A percentile compares a stretch with the other conserved stretches of the same genome.
Conservation (phyloP, 1,140 invertebrate genomes). For the Pogonus chalceus region DNA sequence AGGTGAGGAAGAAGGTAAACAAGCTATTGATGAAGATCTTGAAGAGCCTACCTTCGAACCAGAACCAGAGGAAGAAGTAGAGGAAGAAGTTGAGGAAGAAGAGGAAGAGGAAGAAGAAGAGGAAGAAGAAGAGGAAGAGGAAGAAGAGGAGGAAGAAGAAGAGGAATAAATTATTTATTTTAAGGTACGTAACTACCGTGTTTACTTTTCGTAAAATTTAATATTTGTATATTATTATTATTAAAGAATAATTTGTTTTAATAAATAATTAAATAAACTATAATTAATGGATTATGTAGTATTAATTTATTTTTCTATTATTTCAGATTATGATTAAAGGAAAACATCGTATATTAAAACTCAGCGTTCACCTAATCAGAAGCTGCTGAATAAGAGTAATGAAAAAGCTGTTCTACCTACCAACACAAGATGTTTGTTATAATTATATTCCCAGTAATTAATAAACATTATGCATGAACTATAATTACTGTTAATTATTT, state of each 20-base stretch:
- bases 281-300: too few species aligned
- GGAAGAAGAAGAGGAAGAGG: slow-evolving; percentile 62
- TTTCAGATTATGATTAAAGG: slow-evolving; percentile 7
- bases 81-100: slow-evolving; percentile 52
- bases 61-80: slow-evolving; percentile 63
- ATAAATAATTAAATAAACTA: neutral
- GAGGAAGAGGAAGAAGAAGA: slow-evolving; percentile 55
- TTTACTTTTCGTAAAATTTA: too few species aligned
- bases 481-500: slow-evolving; percentile 4
- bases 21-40: slow-evolving; percentile 55
- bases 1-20: slow-evolving; percentile 76
- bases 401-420: neutral
- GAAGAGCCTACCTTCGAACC: slow-evolving; percentile 52
- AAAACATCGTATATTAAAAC: neutral
- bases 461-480: slow-evolving; percentile 4
- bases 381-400: neutral
- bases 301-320: slow-evolving; percentile 11
- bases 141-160: slow-evolving; percentile 56
- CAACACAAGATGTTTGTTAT: neutral
- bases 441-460: slow-evolving; percentile 6
- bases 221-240: too few species aligned
- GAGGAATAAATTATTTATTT: slow-evolving; percentile 36
- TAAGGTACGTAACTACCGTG: too few species aligned
- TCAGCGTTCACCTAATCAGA: neutral
- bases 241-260: neutral